phyloP scores from a whole-genome alignment of 2,888 invertebrate genomes.

The Dolichopus griseipennis region DNA sequence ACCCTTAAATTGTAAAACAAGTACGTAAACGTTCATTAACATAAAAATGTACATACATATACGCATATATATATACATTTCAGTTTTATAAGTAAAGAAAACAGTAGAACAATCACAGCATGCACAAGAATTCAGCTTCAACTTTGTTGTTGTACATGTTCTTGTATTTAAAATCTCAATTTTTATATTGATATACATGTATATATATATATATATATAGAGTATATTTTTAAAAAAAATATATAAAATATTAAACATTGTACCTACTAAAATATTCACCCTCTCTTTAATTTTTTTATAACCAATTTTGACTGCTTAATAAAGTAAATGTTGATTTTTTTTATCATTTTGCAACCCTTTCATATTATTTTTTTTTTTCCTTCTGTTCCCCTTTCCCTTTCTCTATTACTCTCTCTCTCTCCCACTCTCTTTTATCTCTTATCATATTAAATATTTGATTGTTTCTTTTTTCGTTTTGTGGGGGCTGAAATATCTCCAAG shows the following conservation, averaged over 20 bases:
- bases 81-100: too few relatives aligned
- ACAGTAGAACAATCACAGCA: too few relatives aligned
- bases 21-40: slow-evolving; percentile 3
- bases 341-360: background rate
- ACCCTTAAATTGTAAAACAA: background rate
- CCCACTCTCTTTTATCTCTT: background rate
- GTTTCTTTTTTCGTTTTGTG: background rate
- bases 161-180: too few relatives aligned
- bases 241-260: too few relatives aligned
- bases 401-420: background rate
- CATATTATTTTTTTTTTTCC: background rate
- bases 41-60: slow-evolving; percentile 1
- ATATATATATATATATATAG: too few relatives aligned
- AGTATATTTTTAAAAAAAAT: too few relatives aligned
- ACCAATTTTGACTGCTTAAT: background rate
- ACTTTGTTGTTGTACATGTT: too few relatives aligned
- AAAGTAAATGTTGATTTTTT: background rate
- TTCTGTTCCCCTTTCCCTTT: background rate
- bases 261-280: too few relatives aligned
- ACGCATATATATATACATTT: background rate
- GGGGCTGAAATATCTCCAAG: too few relatives aligned
- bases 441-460: too few relatives aligned
- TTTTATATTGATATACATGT: too few relatives aligned
- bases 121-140: too few relatives aligned
- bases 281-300: background rate